Evolutionary conservation across 2,888 invertebrate species (phyloP).

Genomic region (Sphaerophoria taeniata): DNA sequence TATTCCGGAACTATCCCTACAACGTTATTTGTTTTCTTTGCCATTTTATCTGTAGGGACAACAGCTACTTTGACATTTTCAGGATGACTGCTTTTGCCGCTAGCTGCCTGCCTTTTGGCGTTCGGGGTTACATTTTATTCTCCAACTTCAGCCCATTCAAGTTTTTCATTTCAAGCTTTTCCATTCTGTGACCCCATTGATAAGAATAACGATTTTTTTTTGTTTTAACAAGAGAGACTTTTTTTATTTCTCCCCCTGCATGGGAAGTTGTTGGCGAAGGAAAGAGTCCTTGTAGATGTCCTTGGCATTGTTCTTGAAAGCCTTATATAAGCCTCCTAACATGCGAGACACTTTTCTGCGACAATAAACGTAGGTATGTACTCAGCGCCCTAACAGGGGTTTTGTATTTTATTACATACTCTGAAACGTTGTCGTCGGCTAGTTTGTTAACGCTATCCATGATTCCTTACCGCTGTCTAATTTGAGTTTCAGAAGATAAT

Average conservation of each 20-base stretch:
- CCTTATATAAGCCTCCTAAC: constrained; percentile 7
- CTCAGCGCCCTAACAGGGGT: too few species aligned
- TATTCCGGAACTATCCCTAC: constrained; percentile 63
- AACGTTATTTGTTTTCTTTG: constrained; percentile 54
- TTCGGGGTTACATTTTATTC: constrained; percentile 31
- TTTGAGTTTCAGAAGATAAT: constrained; percentile 58
- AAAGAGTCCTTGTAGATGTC: constrained; percentile 14
- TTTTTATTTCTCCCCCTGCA: background rate
- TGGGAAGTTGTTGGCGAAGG: constrained; percentile 2
- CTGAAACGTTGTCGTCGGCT: constrained; percentile 47
- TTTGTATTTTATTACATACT: constrained; percentile 52
- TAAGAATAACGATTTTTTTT: constrained; percentile 62
- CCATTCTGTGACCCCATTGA: constrained; percentile 64
- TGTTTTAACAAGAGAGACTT: constrained; percentile 6
- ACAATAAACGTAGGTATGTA: too few species aligned
- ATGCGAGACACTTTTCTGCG: background rate
- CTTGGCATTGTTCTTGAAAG: constrained; percentile 42
- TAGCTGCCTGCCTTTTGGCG: background rate
- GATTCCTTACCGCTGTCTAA: constrained; percentile 56
- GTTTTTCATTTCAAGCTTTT: constrained; percentile 46
- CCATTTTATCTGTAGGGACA: constrained; percentile 58
- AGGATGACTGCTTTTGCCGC: constrained; percentile 48
- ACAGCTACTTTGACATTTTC: constrained; percentile 54
- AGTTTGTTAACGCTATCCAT: constrained; percentile 59
- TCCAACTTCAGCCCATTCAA: constrained; percentile 46